Evolutionary conservation across 2,113 vertebrate genomes (phyloP).

Genomic region (Chroicocephalus ridibundus): DNA sequence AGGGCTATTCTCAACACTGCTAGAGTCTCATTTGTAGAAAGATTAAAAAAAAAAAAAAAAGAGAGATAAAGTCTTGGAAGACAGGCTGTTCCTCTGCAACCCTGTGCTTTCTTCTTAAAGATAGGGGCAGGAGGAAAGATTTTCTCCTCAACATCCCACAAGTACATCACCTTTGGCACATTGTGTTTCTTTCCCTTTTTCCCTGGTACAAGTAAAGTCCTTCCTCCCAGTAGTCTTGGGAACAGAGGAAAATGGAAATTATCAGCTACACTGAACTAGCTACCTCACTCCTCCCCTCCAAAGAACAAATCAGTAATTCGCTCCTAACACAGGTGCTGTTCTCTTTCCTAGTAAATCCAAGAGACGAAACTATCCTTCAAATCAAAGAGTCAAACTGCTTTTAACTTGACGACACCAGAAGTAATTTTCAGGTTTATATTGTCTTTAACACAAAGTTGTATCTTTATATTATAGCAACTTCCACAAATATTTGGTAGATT

Average conservation of each 20-base stretch:
- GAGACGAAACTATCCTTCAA: neutral
- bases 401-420: neutral
- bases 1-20: neutral
- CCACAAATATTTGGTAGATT: neutral
- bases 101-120: neutral
- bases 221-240: neutral
- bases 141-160: neutral
- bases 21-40: neutral
- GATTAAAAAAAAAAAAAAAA: neutral
- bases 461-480: neutral
- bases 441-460: neutral
- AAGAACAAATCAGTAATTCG: neutral
- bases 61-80: accelerated
- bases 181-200: neutral
- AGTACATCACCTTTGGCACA: neutral
- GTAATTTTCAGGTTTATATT: neutral
- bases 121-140: neutral
- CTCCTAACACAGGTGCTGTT: neutral
- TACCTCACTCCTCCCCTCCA: neutral
- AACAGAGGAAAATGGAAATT: neutral
- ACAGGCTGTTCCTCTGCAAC: neutral
- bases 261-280: neutral
- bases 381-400: neutral
- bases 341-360: neutral
- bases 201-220: neutral